Conservation (phyloP, 2,797 vertebrate genomes). For the Pristis pectinata region DNA sequence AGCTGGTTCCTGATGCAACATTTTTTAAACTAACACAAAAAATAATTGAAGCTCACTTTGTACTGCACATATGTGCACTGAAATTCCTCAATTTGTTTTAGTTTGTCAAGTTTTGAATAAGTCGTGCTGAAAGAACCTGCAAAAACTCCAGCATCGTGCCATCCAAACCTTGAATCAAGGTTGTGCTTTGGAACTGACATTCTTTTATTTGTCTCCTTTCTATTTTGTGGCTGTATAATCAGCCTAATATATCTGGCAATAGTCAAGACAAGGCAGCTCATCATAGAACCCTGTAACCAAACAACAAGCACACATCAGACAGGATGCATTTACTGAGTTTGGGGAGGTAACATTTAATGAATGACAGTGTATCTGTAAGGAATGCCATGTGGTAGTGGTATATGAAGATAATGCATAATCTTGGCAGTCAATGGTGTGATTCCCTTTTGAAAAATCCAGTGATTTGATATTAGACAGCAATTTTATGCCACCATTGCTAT, state of each 20-base stretch:
- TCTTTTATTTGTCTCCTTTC: neutral
- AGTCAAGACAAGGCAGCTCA: neutral
- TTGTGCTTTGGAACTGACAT: neutral
- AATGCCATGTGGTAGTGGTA: neutral
- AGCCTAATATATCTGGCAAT: neutral
- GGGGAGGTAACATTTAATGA: neutral
- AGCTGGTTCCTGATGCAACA: neutral
- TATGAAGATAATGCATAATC: neutral
- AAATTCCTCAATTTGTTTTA: neutral
- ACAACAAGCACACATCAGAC: neutral
- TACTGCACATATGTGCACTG: neutral
- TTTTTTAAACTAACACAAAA: neutral
- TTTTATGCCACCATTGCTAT: neutral
- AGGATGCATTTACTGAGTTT: neutral
- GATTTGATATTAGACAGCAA: neutral
- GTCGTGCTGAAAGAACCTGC: neutral
- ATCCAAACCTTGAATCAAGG: neutral
- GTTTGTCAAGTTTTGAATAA: neutral
- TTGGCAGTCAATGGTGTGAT: neutral
- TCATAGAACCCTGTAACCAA: neutral
- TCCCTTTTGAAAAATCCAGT: neutral
- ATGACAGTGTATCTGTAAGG: neutral
- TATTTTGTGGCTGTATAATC: neutral
- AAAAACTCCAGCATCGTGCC: neutral
- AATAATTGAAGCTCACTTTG: neutral